Conservation (phyloP, 2,888 invertebrate species). For the Scaptomyza polygonia region DNA sequence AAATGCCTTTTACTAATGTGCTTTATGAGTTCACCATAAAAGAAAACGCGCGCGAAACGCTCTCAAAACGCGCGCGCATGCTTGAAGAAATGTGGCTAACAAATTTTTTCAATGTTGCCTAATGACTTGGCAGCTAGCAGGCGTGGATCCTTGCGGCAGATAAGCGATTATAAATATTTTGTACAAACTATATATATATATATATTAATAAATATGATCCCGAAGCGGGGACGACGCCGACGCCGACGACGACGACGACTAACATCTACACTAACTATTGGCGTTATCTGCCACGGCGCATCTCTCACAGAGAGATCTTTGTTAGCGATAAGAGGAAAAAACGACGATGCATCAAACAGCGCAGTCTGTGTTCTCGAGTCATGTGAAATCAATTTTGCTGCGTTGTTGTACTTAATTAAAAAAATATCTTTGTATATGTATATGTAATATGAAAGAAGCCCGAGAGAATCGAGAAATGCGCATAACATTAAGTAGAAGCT, state of each 20-base stretch:
- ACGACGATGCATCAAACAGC: slow-evolving; percentile 12
- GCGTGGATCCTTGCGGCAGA: slow-evolving; percentile 49
- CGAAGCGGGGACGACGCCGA: slow-evolving; percentile 4
- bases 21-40: slow-evolving; percentile 25
- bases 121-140: slow-evolving; percentile 68
- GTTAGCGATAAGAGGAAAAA: slow-evolving; percentile 37
- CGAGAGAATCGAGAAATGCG: slow-evolving; percentile 17
- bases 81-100: not conserved
- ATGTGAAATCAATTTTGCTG: slow-evolving; percentile 77
- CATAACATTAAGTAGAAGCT: slow-evolving; percentile 41
- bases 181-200: slow-evolving; percentile 70
- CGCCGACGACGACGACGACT: not conserved
- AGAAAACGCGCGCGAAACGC: slow-evolving; percentile 18
- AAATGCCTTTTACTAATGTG: not conserved
- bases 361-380: slow-evolving; percentile 14
- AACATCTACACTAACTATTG: slow-evolving; percentile 33
- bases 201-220: slow-evolving; percentile 59
- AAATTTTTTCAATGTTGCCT: slow-evolving; percentile 47
- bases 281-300: slow-evolving; percentile 61
- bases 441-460: not conserved
- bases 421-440: slow-evolving; percentile 24
- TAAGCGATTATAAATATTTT: slow-evolving; percentile 66
- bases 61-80: slow-evolving; percentile 15
- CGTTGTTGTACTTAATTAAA: slow-evolving; percentile 79
- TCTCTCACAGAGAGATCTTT: slow-evolving; percentile 63